Base-by-base conservation (phyloP, 1,140 invertebrate species). In the Drosophila kikkawai region DNA sequence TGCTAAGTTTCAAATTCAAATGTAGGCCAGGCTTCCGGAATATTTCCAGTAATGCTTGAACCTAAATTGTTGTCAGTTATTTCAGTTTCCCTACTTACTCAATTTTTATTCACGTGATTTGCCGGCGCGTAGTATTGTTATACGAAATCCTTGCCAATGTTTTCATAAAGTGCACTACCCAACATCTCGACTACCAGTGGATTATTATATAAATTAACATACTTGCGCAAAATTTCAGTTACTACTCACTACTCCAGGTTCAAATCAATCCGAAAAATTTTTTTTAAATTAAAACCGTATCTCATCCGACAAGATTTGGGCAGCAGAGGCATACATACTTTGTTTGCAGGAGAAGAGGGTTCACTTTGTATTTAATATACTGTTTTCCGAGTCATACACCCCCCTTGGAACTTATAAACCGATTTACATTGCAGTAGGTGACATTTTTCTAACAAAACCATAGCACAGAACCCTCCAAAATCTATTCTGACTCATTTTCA, bases 101-200 rank as follows among this genome's bases (percentile, higher is more conserved):
- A 98, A 96, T 19, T 19, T 19, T 19, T 19, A 19, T 19, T 19
- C 1, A 1, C 19, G 1, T 19, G 19, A 19, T 19, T 19, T 19
- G 19, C 19, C 19, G 19, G 19, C 32, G 94, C 94, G 93, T 98
- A 99, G 94, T 98, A 99, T 94, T 98, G 97, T 81, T 97, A 95
- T 39, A 98, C 97, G 93, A 99, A 99, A 74, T 96, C 96, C 94
- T 98, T 98, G 63, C 97, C 97, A 91, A 99, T 98, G 42, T 95
- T 96, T 92, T 98, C 97, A 92, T 98, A 98, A 85, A 97, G 96
- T 66, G 96, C 96, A 94, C 98, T 98, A 73, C 98, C 93, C 84
- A 96, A 95, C 97, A 97, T 97, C 92, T 92, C 1, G 19, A 13
- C 6, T 11, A 12, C 2, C 1, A 13, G 5, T 0, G 4, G 8